Evolutionary conservation across 1,140 invertebrate species (phyloP), one percentile per base, ranked within the genome.

Genomic region (Achatina immaculata): DNA sequence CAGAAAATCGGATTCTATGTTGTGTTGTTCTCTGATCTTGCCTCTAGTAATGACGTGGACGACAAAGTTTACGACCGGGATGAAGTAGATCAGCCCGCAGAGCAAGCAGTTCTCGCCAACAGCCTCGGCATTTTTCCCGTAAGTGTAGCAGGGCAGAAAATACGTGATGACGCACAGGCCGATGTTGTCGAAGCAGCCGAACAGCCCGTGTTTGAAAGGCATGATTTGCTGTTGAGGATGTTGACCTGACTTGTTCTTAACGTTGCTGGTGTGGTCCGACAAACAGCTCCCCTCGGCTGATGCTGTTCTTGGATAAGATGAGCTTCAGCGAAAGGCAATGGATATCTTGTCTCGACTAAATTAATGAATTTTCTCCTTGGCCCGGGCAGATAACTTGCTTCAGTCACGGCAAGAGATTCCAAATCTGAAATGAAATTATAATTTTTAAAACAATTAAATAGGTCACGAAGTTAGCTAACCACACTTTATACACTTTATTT

Each of bases 131-230:
- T 85, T 86, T 77, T 85, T 86, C n/a, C 85, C 86, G 55, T 85
- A 84, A 2, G 83, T 84, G 82, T 87, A 87, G 74, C 88, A 89
- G 3, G 88, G 88, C 1, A 83, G 83, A 28, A 88, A 80, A 55
- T 84, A 88, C 14, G 88, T 81, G 66, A 86, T 66, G 16, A 88
- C 55, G 62, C 87, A 88, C 2, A 87, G 43, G n/a, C 86, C 84
- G 31, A 80, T 76, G 69, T 88, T 86, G 72, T 86, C 82, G 77
- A 88, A 89, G 68, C 86, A 89, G 14, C 86, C 85, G 62, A 82
- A 86, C 16, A 88, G 38, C 3, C 83, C 81, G 68, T 88, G 83
- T 65, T 85, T 80, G 38, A 73, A 73, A 38, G 3, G 31, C 31
- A 40, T 68, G 11, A 3, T 40, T 36, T n/a, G 14, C 14, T 14